These are phyloP conservation scores for Lethenteron reissneri DNA, from an alignment of 2,113 vertebrate species.

Conservation along the genomic window DNA sequence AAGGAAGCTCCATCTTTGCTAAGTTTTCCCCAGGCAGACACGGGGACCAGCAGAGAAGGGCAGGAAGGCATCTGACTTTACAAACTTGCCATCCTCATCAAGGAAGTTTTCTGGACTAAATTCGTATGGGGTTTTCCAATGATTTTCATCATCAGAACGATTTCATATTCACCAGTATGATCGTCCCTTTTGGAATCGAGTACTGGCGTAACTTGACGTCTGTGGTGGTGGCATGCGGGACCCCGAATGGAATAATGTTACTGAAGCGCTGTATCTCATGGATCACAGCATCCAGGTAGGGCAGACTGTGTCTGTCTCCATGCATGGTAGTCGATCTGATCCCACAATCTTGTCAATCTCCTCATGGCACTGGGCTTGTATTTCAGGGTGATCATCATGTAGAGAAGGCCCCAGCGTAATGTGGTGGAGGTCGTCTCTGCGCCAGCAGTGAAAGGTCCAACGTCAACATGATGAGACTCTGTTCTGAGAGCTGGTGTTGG, in stretches of 20 bases:
- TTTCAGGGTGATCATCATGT: too few species aligned
- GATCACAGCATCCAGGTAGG: constrained; percentile 13
- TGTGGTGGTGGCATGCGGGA: constrained; percentile 16
- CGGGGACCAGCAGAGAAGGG: constrained; percentile 52
- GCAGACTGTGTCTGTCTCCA: constrained; percentile 17
- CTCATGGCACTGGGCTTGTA: too few species aligned
- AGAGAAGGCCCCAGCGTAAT: too few species aligned
- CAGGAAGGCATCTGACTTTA: constrained; percentile 39
- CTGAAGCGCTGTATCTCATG: constrained; percentile 13
- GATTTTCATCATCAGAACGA: constrained; percentile 39
- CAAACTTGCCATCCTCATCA: constrained; percentile 38
- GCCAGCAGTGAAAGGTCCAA: too few species aligned
- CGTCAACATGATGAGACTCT: too few species aligned
- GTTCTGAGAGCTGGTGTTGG: too few species aligned
- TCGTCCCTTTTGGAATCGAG: constrained; percentile 22
- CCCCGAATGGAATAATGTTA: constrained; percentile 9
- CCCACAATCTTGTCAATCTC: not conserved
- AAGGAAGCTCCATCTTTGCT: constrained; percentile 36
- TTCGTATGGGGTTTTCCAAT: constrained; percentile 38
- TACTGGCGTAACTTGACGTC: constrained; percentile 20
- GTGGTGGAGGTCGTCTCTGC: too few species aligned
- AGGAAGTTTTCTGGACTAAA: constrained; percentile 63
- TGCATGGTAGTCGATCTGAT: constrained; percentile 5
- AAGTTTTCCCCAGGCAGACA: constrained; percentile 27
- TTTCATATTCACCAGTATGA: too few species aligned